Evolutionary conservation across 2,888 invertebrate genomes (phyloP), one percentile per base, ranked within the genome.

Genomic region (Drosophila affinis): DNA sequence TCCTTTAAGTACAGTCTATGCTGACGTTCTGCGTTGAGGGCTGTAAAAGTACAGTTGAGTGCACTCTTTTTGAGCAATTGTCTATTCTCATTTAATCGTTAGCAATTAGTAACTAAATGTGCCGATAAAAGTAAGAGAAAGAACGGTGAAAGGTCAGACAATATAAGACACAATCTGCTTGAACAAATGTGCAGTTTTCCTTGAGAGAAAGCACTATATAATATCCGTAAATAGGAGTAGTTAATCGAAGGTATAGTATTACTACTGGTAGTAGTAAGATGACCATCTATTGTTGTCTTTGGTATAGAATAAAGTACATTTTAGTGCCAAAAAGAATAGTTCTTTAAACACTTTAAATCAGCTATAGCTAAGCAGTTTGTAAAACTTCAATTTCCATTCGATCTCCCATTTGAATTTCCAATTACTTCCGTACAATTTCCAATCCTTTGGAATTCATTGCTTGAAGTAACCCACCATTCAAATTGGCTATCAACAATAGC

Each of bases 401-500:
- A 24, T 34, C 18, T 9, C 21, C 17, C 47, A 46, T 47, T n/a
- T 46, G 12, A 6, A 24, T 29, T 24, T 48, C 7, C 17, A 18
- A 17, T 53, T 48, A 39, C 54, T n/a, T 3, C n/a, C 27, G 3
- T 1, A n/a, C 34, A 4, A 5, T n/a, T 44, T 14, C 1, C 39
- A 45, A 34, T 45, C n/a, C 34, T 3, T 18, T 3, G 0, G 34
- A 21, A 34, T 21, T 10, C 34, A 17, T 14, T 10, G 59, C 71
- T 57, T 46, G 34, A 39, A 57, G 45, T 34, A 14, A 45, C 27
- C 9, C 27, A 39, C 45, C 51, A 59, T 46, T 51, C 48, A 49
- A 60, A 60, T 55, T 32, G 52, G 59, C 64, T 44, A 49, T 9
- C 44, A 27, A 54, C 44, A 57, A 65, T 77, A 34, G 45, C 45